phyloP scores from a whole-genome alignment of 2,797 vertebrate species.

The Balearica regulorum region DNA sequence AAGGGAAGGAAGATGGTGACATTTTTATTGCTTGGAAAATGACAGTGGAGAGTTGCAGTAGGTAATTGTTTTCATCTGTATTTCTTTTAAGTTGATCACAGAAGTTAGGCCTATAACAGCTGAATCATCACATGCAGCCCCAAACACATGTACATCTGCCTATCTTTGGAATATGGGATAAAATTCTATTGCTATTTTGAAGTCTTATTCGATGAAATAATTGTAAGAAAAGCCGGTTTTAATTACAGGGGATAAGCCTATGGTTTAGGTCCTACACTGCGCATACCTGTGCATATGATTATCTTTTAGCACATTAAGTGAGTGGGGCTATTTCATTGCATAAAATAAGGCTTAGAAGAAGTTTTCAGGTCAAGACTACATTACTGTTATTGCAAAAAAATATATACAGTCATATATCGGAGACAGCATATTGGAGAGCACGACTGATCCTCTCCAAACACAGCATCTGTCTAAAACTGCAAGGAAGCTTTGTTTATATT shows the following conservation, averaged over 20 bases:
- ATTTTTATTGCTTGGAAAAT: background rate
- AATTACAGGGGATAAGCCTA: background rate
- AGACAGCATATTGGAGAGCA: background rate
- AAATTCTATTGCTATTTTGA: background rate
- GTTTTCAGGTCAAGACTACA: background rate
- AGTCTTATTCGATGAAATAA: background rate
- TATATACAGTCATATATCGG: background rate
- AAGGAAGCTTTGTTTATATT: slow-evolving; percentile 5
- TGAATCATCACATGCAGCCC: background rate
- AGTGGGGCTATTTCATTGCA: background rate
- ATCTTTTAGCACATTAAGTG: background rate
- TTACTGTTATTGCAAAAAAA: background rate
- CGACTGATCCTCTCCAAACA: background rate
- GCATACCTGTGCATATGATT: background rate
- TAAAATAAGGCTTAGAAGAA: background rate
- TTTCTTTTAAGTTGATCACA: background rate
- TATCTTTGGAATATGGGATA: background rate
- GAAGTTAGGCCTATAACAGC: background rate
- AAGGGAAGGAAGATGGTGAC: background rate
- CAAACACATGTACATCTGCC: background rate
- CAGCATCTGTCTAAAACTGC: background rate
- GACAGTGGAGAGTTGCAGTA: background rate
- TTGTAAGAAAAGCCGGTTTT: background rate
- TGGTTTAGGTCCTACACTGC: background rate
- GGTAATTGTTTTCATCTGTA: background rate